phyloP scores from a whole-genome alignment of 2,113 vertebrate species.

The Plecotus auritus region DNA sequence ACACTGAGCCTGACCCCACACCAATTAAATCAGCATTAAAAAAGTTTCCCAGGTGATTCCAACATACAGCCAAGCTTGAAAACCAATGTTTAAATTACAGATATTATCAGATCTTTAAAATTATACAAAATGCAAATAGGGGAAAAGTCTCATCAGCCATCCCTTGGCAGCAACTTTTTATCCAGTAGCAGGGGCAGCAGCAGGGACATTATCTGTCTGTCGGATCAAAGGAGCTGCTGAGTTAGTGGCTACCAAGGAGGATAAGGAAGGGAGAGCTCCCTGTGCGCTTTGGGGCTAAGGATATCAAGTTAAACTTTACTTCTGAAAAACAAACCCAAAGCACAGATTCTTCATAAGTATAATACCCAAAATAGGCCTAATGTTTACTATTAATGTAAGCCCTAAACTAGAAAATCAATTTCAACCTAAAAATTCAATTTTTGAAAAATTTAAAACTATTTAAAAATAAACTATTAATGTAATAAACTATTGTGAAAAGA shows the following conservation, averaged over 20 bases:
- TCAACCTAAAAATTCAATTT: background rate
- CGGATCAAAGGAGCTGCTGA: background rate
- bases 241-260: background rate
- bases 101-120: constrained; percentile 4
- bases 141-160: background rate
- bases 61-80: background rate
- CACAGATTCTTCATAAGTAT: background rate
- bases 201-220: background rate
- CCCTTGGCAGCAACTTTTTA: background rate
- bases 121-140: background rate
- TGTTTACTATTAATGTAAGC: background rate
- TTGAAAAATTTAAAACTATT: background rate
- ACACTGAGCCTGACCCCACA: background rate
- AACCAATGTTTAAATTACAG: constrained; percentile 2
- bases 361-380: background rate
- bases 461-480: background rate
- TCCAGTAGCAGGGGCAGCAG: background rate
- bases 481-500: background rate
- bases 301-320: background rate
- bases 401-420: background rate
- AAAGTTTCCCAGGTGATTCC: background rate
- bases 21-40: background rate
- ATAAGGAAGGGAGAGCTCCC: background rate
- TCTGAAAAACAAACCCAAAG: background rate
- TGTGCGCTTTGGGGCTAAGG: background rate